These are phyloP conservation scores for Nannospalax galili DNA, from an alignment of 2,113 vertebrate species.

Conservation along the genomic window DNA sequence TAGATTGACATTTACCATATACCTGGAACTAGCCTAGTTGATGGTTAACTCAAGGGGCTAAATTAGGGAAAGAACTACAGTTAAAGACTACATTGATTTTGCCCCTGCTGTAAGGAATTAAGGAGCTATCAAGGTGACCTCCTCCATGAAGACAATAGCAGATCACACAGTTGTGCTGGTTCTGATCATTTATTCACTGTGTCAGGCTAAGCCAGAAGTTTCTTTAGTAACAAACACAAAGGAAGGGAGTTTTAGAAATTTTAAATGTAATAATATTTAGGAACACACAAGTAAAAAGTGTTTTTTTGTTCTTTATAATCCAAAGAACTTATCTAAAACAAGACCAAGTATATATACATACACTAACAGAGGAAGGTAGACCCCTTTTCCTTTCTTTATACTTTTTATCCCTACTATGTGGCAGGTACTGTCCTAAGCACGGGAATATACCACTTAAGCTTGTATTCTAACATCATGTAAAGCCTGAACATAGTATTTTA, in stretches of 20 bases:
- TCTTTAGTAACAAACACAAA: conserved; percentile 46
- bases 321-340: conserved; percentile 46
- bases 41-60: neutral
- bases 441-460: neutral
- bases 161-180: neutral
- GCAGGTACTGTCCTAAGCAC: neutral
- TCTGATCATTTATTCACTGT: conserved; percentile 25
- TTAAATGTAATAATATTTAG: conserved; percentile 36
- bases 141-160: neutral
- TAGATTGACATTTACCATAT: neutral
- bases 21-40: neutral
- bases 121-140: neutral
- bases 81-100: neutral
- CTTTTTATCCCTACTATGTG: neutral
- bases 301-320: conserved; percentile 48
- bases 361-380: neutral
- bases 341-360: neutral
- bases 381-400: neutral
- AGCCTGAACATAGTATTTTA: neutral
- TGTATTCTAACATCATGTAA: conserved; percentile 7
- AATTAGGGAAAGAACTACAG: neutral
- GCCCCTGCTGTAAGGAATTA: neutral
- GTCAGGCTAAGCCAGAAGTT: neutral
- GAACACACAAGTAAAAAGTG: conserved; percentile 21
- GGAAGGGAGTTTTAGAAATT: conserved; percentile 52